Evolutionary conservation across 2,797 vertebrate genomes (phyloP), one percentile per base, ranked within the genome.

Genomic region (Cyclopterus lumpus): DNA sequence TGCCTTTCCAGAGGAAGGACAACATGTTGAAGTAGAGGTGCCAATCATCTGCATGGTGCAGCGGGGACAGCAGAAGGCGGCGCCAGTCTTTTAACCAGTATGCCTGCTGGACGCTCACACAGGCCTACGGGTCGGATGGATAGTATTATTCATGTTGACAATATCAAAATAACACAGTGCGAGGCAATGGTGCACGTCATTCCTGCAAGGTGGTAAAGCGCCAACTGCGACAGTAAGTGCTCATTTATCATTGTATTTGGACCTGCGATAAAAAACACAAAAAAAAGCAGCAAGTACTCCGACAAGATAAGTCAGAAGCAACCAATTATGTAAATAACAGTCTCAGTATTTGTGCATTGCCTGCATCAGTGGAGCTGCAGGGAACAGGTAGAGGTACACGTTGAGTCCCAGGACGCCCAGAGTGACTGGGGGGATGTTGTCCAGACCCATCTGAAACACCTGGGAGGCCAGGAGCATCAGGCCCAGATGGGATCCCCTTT

Each of bases 21-120:
- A 53, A 89, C 97, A 99, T 99, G 86, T 99, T 99, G 89, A 97
- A 99, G 86, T 99, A 99, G 18, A 99, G 95, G 64, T 99, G 98
- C 95, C 93, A 96, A 36, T 99, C 97, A 8, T 98, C 95, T 0
- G 40, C 95, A 2, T 99, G 98, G 91, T 99, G 97, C 70, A 99
- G 46, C 0, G 97, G 97, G 3, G 97, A 95, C 3, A 98, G 94
- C 34, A 99, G 80, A 1, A 99, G 88, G 44, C 97, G 96, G 1
- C 90, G 91, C 97, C 98, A 99, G 74, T 97, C 96, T 22, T 46
- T 79, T 0, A 36, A 70, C 90, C 95, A 87, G 90, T 94, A 96
- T 0, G 93, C 93, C 58, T 95, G 87, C 9, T 94, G 88, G 46
- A 99, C 96, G 3, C 97, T 99, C 77, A 99, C 87, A 83, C 98